Base-by-base conservation (phyloP, 1,140 invertebrate species). In the Heterodera schachtii region DNA sequence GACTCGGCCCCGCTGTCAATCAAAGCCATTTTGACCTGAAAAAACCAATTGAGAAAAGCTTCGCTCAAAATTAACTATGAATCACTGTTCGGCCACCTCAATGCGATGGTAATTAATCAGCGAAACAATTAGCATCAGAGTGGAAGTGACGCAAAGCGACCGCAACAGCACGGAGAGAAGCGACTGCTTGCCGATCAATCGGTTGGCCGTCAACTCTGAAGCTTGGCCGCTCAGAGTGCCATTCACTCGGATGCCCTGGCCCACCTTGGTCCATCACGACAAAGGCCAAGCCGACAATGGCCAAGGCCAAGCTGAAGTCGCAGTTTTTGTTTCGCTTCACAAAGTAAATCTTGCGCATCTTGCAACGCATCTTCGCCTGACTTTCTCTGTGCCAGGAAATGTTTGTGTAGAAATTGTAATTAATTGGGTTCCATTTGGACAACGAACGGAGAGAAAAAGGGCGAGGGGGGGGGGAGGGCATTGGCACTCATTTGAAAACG, bases 321-420 rank as follows among this genome's bases (percentile, higher is more conserved):
- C 88, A 89, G 3, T 85, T 82, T 85, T 88, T 89, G 73, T 90
- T 90, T 57, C 88, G 75, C 75, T 81, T 71, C 43, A 84, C 43
- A 67, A 82, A 82, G 57, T 82, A 82, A n/a, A 81, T 73, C 75
- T 89, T 89, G 46, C 88, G 74, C 66, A 88, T 81, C 21, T 89
- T 81, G 70, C 87, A 89, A 57, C 88, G 84, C 88, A 89, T 89
- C 76, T 89, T 89, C 13, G 88, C 88, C 8, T 88, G 89, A 76
- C 83, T 85, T 46, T 89, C 88, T 69, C 88, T 89, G 76, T 75
- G 89, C 71, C 46, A 21, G 67, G 31, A 81, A 16, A 69, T 31
- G 31, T 16, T n/a, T 47, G 21, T 74, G 71, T 76, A 11, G 11
- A 6, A 13, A 64, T 21, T 19, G 16, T 16, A 60, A 16, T 60